Conservation (phyloP, 2,888 invertebrate species). For the Dasypogon diadema region DNA sequence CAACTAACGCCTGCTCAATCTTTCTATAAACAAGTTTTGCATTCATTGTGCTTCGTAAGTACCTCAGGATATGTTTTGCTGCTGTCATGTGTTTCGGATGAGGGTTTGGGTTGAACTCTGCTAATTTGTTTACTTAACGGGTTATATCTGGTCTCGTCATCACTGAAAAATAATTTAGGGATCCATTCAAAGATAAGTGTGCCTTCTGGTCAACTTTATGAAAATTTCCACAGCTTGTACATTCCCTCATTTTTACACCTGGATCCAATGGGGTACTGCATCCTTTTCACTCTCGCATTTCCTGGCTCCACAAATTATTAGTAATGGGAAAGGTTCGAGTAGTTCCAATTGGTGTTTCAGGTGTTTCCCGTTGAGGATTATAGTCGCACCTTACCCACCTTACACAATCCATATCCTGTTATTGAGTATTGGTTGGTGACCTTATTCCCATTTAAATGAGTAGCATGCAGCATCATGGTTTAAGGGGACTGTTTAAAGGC, state of each 20-base stretch:
- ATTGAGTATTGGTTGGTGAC: too few relatives aligned
- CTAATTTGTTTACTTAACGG: slow-evolving; percentile 53
- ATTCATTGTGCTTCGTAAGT: slow-evolving; percentile 55
- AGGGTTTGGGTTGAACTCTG: slow-evolving; percentile 56
- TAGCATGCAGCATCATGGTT: too few relatives aligned
- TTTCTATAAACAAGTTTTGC: slow-evolving; percentile 53
- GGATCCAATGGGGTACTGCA: not conserved
- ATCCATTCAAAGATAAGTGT: slow-evolving; percentile 56
- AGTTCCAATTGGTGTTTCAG: too few relatives aligned
- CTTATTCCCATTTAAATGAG: too few relatives aligned
- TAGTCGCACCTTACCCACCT: too few relatives aligned
- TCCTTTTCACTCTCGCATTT: not conserved
- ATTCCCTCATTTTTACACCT: not conserved
- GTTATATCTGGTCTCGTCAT: slow-evolving; percentile 57
- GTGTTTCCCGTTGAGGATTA: too few relatives aligned
- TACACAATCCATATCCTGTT: too few relatives aligned
- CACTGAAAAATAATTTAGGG: slow-evolving; percentile 53
- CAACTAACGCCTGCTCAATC: slow-evolving; percentile 49
- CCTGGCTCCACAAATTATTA: too few relatives aligned
- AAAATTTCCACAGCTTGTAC: not conserved
- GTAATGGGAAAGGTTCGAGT: too few relatives aligned
- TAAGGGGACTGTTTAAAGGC: too few relatives aligned
- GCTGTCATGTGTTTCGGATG: slow-evolving; percentile 54
- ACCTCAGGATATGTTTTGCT: slow-evolving; percentile 56
- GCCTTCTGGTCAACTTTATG: not conserved